Evolutionary conservation across 64 coral and sea anemone species (phyloP).

Genomic region (Anthopleura sola): DNA sequence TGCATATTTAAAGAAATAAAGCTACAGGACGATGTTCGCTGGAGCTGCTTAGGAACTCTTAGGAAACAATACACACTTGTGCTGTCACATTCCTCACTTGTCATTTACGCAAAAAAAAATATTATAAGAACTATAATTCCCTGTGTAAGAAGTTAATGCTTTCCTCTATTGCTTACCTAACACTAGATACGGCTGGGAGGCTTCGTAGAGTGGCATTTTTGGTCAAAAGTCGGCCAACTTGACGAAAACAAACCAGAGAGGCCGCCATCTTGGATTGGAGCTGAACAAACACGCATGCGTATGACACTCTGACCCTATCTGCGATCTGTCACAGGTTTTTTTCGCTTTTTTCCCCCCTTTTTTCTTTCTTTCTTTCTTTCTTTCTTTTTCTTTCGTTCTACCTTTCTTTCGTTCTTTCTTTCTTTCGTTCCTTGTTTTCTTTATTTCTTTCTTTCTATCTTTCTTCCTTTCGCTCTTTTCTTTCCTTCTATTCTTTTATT

Average conservation of each 20-base stretch:
- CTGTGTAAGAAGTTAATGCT: neutral
- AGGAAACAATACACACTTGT: too few species aligned
- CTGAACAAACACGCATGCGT: neutral
- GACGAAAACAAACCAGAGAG: constrained; percentile 44
- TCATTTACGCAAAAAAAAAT: neutral
- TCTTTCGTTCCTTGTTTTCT: neutral
- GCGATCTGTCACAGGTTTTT: too few species aligned
- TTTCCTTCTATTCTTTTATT: too few species aligned
- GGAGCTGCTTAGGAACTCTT: too few species aligned
- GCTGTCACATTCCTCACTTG: too few species aligned
- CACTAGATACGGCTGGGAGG: constrained; percentile 53
- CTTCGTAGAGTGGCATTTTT: constrained; percentile 34
- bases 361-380: too few species aligned
- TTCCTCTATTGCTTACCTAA: constrained; percentile 40
- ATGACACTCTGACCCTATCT: neutral
- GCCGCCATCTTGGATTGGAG: constrained; percentile 67
- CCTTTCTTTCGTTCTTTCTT: neutral
- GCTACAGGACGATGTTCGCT: too few species aligned
- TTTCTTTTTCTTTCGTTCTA: too few species aligned
- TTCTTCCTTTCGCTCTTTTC: too few species aligned
- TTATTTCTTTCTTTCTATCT: too few species aligned
- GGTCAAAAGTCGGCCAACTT: constrained; percentile 71
- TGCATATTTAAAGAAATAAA: too few species aligned
- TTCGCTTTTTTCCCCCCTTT: too few species aligned
- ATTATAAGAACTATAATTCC: neutral